Evolutionary conservation across 2,113 vertebrate genomes (phyloP), one percentile per base, ranked within the genome.

Genomic region (Rhipidura dahli): DNA sequence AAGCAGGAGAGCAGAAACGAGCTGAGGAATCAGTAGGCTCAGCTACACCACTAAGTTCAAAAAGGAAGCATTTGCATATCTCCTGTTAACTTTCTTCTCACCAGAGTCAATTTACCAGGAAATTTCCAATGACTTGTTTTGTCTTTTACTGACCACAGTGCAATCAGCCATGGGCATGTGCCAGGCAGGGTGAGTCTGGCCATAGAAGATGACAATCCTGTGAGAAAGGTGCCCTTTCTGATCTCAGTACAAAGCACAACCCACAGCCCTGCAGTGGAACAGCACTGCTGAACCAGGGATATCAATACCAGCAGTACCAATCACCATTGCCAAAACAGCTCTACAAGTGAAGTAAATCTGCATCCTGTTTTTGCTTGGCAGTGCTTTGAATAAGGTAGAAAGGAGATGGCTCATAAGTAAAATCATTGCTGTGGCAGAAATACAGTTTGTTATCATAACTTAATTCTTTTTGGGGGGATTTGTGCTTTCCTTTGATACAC

Each of bases 391-490:
- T 40, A 39, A 69, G 2, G 14, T 24, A 61, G 37, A 61, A 93
- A 64, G 40, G 22, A 53, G 13, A 15, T 5, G 4, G 8, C 42
- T 69, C 72, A 21, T 69, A 31, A 76, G 24, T 49, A 49, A 81
- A 93, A n/a, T 42, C 4, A 10, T 37, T 66, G 13, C 3, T 60
- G 40, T 56, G 15, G 12, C 37, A 65, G 27, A n/a, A 66, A n/a
- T 39, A 35, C 7, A 49, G 16, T 28, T 61, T 19, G 9, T 47
- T 47, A 42, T 31, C 11, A 53, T 63, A 17, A 57, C 15, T 53
- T 47, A 22, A 44, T 76, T 59, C 1, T 50, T 71, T 63, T 49
- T 4, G 0, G 7, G 22, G 14, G 1, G 0, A 26, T 50, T 47
- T 42, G 27, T 2, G 0, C 11, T 80, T 85, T 83, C 13, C 6